Evolutionary conservation across 2,888 invertebrate genomes (phyloP), one percentile per base, ranked within the genome.

Genomic region (Latrodectus hesperus): DNA sequence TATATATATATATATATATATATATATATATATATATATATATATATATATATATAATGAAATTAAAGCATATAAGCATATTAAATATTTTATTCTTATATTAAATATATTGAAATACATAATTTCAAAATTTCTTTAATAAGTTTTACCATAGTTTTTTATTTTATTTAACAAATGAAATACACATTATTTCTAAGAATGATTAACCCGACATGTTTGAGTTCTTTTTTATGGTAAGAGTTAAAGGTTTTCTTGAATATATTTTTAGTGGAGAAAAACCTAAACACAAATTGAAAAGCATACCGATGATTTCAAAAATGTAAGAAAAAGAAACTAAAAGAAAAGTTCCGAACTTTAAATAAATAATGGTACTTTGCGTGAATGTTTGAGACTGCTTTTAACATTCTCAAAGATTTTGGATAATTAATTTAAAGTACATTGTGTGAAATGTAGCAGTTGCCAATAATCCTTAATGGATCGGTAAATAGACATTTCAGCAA

Each of bases 361-460:
- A 73, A 67, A 74, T 81, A 74, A 81, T 81, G 65, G 65, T 74
- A 38, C 74, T 26, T 22, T 22, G 73, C 51, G 64, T 65, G 80
- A 80, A 64, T 26, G 73, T 26, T 17, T 38, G n/a, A 52, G 81
- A 81, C 17, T 73, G 65, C 73, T 74, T 72, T 73, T 74, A 74
- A 81, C 73, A 74, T 74, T 73, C 65, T 81, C 73, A 26, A 60
- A 51, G 65, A 81, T 74, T 53, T 65, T 11, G 52, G 81, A 81
- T 81, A 81, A 81, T 81, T 81, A 81, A 81, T 81, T 81, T 65
- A 67, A 55, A 81, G 81, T 67, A 67, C 67, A 53, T 73, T 53
- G 65, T 67, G 60, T 80, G 60, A 60, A 52, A 80, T 64, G 80
- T 51, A 60, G 14, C 60, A 72, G 51, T 64, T 72, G 11, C 60